Conservation (phyloP, 2,797 vertebrate species). For the Cirrhinus mrigala region DNA sequence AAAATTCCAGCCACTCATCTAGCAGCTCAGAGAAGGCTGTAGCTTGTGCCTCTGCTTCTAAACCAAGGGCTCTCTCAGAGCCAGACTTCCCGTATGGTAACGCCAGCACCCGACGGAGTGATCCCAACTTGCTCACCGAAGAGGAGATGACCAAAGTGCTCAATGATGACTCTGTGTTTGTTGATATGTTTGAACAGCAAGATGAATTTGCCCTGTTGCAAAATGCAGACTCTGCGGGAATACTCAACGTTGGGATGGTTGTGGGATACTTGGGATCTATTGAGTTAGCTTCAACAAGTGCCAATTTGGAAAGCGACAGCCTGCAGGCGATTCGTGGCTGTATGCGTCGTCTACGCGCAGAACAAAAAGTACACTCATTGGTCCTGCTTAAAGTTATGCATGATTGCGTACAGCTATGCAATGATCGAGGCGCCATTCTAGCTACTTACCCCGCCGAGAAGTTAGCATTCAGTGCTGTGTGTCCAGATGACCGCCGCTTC, state of each 20-base stretch:
- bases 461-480: constrained; percentile 95
- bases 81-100: constrained; percentile 78
- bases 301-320: constrained; percentile 92
- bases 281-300: constrained; percentile 90
- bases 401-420: constrained; percentile 91
- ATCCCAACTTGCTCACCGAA: constrained; percentile 81
- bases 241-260: constrained; percentile 96
- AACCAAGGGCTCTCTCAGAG: constrained; percentile 79
- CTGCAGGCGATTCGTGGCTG: constrained; percentile 96
- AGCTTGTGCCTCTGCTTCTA: constrained; percentile 62
- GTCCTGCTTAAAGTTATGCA: constrained; percentile 97
- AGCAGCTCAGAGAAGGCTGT: constrained; percentile 80
- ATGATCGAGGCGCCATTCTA: constrained; percentile 85
- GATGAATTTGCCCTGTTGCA: constrained; percentile 82
- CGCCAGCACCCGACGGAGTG: constrained; percentile 63
- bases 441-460: constrained; percentile 96
- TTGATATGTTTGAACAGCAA: constrained; percentile 74
- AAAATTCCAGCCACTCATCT: constrained; percentile 86
- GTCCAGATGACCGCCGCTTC: constrained; percentile 93
- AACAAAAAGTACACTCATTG: constrained; percentile 95
- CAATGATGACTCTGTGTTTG: constrained; percentile 86
- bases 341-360: constrained; percentile 94
- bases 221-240: constrained; percentile 75
- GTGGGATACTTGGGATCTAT: constrained; percentile 98
- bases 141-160: constrained; percentile 84